phyloP scores from a whole-genome alignment of 2,797 vertebrate genomes.

The Anableps anableps region DNA sequence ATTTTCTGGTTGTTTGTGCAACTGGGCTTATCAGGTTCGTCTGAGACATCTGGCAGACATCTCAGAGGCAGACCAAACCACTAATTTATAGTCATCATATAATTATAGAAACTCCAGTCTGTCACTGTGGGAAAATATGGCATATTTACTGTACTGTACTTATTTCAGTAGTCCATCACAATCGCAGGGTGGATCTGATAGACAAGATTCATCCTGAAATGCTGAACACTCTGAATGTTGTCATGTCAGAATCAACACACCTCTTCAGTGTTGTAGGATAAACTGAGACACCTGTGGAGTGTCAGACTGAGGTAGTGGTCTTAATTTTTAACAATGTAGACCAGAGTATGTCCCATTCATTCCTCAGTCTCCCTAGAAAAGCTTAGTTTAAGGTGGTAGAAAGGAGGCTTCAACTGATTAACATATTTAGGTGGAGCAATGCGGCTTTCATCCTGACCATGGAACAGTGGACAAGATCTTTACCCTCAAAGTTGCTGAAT shows the following conservation, averaged over 20 bases:
- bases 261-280: background rate
- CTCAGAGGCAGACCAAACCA: conserved; percentile 21
- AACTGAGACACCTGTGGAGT: background rate
- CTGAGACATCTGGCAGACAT: conserved; percentile 16
- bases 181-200: background rate
- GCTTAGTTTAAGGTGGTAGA: no score
- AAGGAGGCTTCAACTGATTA: no score
- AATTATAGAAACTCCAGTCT: conserved; percentile 6
- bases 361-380: no score
- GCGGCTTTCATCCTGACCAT: no score
- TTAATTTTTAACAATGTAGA: no score
- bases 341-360: no score
- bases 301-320: no score
- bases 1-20: conserved; percentile 47
- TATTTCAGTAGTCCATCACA: background rate
- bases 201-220: background rate
- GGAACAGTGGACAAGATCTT: no score
- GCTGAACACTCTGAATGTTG: background rate
- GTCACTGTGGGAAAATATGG: conserved; percentile 2
- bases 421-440: no score
- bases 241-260: background rate
- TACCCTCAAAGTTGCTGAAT: no score
- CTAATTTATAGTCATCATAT: conserved; percentile 45
- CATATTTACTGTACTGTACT: background rate
- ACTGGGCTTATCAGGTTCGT: conserved; percentile 37